Evolutionary conservation across 37 sponge, comb jelly and placozoan species (phyloP), one percentile per base, ranked within the genome.

Genomic region (Mnemiopsis leidyi): DNA sequence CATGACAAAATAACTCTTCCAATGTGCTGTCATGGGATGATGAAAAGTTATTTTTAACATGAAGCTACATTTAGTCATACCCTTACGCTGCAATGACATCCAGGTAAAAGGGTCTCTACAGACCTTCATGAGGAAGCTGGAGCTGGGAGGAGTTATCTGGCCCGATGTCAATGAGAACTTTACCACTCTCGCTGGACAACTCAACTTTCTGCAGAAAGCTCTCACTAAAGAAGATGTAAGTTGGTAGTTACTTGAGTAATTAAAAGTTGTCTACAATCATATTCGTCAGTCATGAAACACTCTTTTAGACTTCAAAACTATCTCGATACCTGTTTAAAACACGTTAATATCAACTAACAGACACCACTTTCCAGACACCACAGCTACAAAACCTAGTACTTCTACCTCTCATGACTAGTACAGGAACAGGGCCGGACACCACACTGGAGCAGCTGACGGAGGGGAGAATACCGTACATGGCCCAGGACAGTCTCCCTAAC

Each of bases 131-230:
- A 85, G 61, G 48, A 85, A 85, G 90, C 29, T 85, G 61, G 90
- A 85, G 40, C 16, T 40, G 40, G 90, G 90, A 3, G 90, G 90
- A 1, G 90, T 85, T 13, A 23, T 85, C 26, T 85, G 90, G 90
- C 90, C 90, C 0, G 90, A 85, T 85, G 90, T 85, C 26, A 85
- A 26, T 39, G 90, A 85, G 90, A 85, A 85, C 90, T 85, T 85
- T 33, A 85, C 36, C n/a, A 85, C 90, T 0, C 90, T 85, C 24
- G 40, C 90, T 33, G 90, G 90, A 38, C 90, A 85, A 23, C 90
- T 85, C 90, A 85, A 40, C 90, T 40, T 25, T 61, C 30, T 85
- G 29, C 90, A 85, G 61, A 85, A 85, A 38, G 90, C 36, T n/a
- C 61, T 85, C 28, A 85, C 90, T 18, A 85, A 85, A 26, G 90